phyloP scores from a whole-genome alignment of 2,888 invertebrate genomes.

The Helobdella robusta region DNA sequence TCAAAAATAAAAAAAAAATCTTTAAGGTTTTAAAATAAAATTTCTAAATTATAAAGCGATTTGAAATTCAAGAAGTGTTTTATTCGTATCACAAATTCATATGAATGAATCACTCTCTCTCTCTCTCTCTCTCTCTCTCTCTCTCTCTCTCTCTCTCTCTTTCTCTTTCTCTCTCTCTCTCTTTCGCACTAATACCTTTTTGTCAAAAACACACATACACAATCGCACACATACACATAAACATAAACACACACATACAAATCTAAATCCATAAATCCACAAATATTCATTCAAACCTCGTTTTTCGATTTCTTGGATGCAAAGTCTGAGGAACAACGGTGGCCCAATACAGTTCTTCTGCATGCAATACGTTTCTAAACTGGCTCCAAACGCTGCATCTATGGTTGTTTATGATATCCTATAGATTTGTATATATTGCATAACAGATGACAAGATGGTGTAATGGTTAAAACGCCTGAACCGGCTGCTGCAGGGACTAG shows the following conservation, averaged over 20 bases:
- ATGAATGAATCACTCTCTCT: neutral
- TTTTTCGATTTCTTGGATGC: neutral
- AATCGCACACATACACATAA: neutral
- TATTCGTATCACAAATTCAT: neutral
- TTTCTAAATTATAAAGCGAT: too few species aligned
- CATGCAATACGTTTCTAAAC: conserved; percentile 2
- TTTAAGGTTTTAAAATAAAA: neutral
- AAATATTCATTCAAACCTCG: conserved; percentile 7
- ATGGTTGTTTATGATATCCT: neutral
- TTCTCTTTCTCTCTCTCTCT: conserved; percentile 10
- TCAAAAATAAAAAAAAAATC: neutral
- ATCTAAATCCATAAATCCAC: conserved; percentile 5
- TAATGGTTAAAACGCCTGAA: neutral
- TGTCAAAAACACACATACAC: conserved; percentile 13
- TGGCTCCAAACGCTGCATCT: conserved; percentile 15
- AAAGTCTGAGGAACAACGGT: neutral
- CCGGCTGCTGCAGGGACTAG: neutral
- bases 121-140: conserved; percentile 6
- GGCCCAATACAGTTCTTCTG: neutral
- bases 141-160: conserved; percentile 15
- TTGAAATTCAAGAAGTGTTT: too few species aligned
- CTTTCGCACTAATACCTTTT: too few species aligned
- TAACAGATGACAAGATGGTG: neutral
- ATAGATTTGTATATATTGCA: too few species aligned
- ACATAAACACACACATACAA: conserved; percentile 6